Percentiles rank a stretch among this genome's conserved stretches.
phyloP scores from a whole-genome alignment of 2,888 invertebrate genomes.

The Oxystoma pomonae region DNA sequence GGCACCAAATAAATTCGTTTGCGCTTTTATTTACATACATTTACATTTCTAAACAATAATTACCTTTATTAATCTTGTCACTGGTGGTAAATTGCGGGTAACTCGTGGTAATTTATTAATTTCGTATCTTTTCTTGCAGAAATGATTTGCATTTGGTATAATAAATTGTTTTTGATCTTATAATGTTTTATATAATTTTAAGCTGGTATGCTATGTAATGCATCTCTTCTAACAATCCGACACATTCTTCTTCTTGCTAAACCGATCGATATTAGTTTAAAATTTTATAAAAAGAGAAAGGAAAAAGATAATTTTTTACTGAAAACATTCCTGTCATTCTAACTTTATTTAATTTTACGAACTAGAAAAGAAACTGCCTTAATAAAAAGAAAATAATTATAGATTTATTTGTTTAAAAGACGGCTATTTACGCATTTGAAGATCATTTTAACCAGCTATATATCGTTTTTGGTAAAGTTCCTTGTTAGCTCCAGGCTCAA shows the following conservation, averaged over 20 bases:
- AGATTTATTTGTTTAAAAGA: no score
- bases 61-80: conserved; percentile 27
- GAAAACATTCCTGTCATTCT: no score
- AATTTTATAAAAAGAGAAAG: no score
- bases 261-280: no score
- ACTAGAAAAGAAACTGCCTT: no score
- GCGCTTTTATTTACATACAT: conserved; percentile 24
- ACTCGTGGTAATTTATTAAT: conserved; percentile 27
- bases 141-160: not conserved
- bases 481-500: no score
- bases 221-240: not conserved
- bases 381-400: no score
- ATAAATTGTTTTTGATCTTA: not conserved
- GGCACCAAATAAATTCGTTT: conserved; percentile 16
- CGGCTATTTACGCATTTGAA: no score
- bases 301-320: no score
- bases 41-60: conserved; percentile 26
- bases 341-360: no score
- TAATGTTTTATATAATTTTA: not conserved
- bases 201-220: not conserved
- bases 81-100: conserved; percentile 26
- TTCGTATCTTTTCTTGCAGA: conserved; percentile 3
- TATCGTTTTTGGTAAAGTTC: no score
- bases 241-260: not conserved
- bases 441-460: no score